Evolutionary conservation across 2,888 invertebrate genomes (phyloP).

Genomic region (Gonocerus acuteangulatus): DNA sequence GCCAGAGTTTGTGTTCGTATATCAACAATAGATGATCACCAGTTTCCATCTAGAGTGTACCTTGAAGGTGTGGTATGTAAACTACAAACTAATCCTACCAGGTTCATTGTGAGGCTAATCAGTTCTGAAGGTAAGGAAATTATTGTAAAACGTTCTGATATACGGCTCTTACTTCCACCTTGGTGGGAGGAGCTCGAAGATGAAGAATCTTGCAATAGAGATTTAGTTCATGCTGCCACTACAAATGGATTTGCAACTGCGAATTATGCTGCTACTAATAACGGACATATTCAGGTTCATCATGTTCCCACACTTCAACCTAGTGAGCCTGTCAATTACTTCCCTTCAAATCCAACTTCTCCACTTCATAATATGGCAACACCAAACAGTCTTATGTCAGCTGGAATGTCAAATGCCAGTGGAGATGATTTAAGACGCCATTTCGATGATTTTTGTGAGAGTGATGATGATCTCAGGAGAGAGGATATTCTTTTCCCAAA

Average conservation of each 20-base stretch:
- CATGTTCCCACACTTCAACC: slow-evolving; percentile 41
- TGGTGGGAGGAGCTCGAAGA: slow-evolving; percentile 84
- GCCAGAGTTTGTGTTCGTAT: slow-evolving; percentile 68
- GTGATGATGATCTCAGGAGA: slow-evolving; percentile 79
- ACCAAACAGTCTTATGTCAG: slow-evolving; percentile 44
- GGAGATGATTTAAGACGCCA: slow-evolving; percentile 46
- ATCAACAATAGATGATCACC: slow-evolving; percentile 34
- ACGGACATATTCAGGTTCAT: slow-evolving; percentile 41
- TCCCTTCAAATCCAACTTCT: slow-evolving; percentile 47
- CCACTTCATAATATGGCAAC: slow-evolving; percentile 51
- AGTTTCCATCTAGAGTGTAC: slow-evolving; percentile 60
- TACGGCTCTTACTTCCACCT: slow-evolving; percentile 83
- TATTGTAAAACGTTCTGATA: slow-evolving; percentile 79
- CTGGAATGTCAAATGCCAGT: slow-evolving; percentile 57
- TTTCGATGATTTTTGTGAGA: slow-evolving; percentile 75
- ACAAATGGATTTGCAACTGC: slow-evolving; percentile 2
- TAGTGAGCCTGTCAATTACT: slow-evolving; percentile 40
- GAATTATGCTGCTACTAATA: slow-evolving; percentile 8
- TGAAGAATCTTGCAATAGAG: slow-evolving; percentile 17
- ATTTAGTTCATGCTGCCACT: not conserved
- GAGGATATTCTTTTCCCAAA: slow-evolving; percentile 78
- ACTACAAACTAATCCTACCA: slow-evolving; percentile 57
- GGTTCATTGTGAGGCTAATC: slow-evolving; percentile 59
- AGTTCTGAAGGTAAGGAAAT: slow-evolving; percentile 49
- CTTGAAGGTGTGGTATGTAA: slow-evolving; percentile 73